Percentiles rank a stretch among this genome's conserved stretches.
Conservation (phyloP, 2,888 invertebrate genomes). For the Cheilosia impressa region DNA sequence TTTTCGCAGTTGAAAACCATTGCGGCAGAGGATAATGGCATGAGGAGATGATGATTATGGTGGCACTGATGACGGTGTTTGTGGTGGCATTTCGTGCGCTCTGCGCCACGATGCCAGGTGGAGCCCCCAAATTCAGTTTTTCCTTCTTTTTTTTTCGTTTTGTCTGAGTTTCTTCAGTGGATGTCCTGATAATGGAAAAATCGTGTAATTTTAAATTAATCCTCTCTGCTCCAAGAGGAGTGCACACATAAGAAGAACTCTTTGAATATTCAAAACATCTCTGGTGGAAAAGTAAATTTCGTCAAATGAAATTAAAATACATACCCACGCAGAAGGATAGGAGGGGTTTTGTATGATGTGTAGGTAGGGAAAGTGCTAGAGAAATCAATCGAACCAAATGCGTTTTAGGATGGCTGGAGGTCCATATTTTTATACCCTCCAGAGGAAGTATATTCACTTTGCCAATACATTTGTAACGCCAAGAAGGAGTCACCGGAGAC, state of each 20-base stretch:
- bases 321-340: background rate
- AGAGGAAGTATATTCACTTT: no score
- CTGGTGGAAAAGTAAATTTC: conserved; percentile 15
- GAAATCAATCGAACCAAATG: background rate
- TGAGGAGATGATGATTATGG: conserved; percentile 26
- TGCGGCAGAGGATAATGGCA: conserved; percentile 28
- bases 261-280: conserved; percentile 59
- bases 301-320: background rate
- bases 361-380: background rate
- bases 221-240: conserved; percentile 46
- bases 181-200: conserved; percentile 70
- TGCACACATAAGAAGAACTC: conserved; percentile 48
- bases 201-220: conserved; percentile 65
- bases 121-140: conserved; percentile 45
- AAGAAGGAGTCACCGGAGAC: no score
- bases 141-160: conserved; percentile 1
- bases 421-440: no score
- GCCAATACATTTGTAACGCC: no score
- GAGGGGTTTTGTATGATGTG: background rate
- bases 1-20: conserved; percentile 52
- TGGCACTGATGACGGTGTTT: conserved; percentile 12
- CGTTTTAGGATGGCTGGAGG: background rate
- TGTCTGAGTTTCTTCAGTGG: conserved; percentile 3
- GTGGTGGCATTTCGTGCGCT: conserved; percentile 25
- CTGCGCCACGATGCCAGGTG: conserved; percentile 34